These are phyloP conservation scores for Limnephilus lunatus DNA, from an alignment of 2,888 invertebrate species.

Conservation along the genomic window DNA sequence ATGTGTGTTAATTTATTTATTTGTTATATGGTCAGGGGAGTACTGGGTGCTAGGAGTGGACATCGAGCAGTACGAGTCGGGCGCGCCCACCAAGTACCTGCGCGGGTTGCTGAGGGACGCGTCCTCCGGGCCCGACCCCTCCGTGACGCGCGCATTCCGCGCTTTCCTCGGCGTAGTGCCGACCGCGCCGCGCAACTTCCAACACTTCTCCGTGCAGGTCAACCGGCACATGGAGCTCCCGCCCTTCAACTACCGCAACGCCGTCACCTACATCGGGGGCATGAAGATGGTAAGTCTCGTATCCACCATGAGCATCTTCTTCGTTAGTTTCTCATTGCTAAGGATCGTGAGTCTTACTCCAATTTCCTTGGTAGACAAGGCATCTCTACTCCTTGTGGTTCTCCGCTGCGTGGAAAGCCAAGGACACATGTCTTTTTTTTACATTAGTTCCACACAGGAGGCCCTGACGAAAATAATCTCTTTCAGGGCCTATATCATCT, in stretches of 20 bases:
- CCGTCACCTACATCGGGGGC: slow-evolving; percentile 83
- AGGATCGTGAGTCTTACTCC: no score
- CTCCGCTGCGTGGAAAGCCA: no score
- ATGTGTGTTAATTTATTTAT: not conserved
- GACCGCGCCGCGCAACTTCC: slow-evolving; percentile 84
- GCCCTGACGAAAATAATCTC: no score
- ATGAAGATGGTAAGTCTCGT: slow-evolving; percentile 81
- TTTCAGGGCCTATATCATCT: no score
- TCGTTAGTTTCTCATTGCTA: no score
- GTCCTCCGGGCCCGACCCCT: slow-evolving; percentile 77
- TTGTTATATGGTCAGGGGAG: slow-evolving; percentile 80
- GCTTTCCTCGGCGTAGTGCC: slow-evolving; percentile 91
- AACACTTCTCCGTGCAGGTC: slow-evolving; percentile 85
- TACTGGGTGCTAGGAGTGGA: slow-evolving; percentile 96
- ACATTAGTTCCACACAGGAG: no score
- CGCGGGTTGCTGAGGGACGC: slow-evolving; percentile 85
- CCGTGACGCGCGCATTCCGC: slow-evolving; percentile 84
- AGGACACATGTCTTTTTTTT: no score
- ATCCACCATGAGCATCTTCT: not conserved
- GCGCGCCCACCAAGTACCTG: slow-evolving; percentile 87
- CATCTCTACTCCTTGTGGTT: no score
- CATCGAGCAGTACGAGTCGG: slow-evolving; percentile 90
- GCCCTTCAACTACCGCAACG: slow-evolving; percentile 93
- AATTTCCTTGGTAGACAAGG: no score
- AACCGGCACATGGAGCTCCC: slow-evolving; percentile 90